Conservation (phyloP, 1,140 invertebrate genomes). For the Penaeus indicus region DNA sequence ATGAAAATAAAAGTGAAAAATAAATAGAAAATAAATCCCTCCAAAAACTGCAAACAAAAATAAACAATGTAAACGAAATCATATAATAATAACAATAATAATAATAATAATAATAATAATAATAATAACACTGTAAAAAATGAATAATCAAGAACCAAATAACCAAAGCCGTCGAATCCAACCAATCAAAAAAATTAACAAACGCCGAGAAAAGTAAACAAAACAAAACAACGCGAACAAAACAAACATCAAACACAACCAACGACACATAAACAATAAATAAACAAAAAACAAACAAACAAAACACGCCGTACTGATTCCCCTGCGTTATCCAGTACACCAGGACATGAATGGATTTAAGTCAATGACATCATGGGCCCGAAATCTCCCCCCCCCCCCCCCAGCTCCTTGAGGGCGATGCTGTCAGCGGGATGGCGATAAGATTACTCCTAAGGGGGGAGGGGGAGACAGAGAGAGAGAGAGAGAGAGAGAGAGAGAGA, state of each 20-base stretch:
- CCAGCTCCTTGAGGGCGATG: background rate
- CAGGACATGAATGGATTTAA: too few species aligned
- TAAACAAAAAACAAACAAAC: too few species aligned
- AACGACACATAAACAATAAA: too few species aligned
- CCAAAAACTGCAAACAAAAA: background rate
- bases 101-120: background rate
- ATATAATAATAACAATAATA: background rate
- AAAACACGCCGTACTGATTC: too few species aligned
- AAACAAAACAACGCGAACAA: too few species aligned
- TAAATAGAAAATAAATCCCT: too few species aligned
- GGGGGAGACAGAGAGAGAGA: background rate
- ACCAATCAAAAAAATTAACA: background rate
- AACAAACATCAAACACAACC: too few species aligned
- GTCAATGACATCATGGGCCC: background rate
- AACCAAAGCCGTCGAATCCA: background rate
- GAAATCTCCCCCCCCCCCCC: background rate
- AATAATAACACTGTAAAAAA: background rate
- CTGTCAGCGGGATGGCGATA: background rate
- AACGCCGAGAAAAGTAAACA: background rate
- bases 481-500: constrained; percentile 23
- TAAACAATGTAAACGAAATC: background rate
- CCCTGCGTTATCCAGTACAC: too few species aligned
- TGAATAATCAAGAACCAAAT: too few species aligned
- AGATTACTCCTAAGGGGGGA: background rate
- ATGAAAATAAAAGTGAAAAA: background rate